Conservation (phyloP, 2,797 vertebrate species). For the Enteromius viviparus region DNA sequence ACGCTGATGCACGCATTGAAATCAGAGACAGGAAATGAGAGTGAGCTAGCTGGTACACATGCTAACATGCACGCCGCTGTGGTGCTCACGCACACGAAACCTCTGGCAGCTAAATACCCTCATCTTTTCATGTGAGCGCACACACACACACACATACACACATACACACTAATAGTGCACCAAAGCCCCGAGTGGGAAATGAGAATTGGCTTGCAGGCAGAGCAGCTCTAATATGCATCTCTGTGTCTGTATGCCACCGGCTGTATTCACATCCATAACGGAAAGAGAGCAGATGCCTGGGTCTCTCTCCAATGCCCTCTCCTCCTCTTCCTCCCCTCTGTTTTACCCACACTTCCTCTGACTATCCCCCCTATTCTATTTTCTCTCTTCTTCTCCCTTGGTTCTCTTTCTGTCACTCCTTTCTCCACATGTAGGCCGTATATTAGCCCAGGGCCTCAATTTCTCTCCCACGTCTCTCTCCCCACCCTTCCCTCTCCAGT, state of each 20-base stretch:
- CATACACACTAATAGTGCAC: slow-evolving; percentile 34
- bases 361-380: slow-evolving; percentile 14
- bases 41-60: slow-evolving; percentile 56
- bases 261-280: slow-evolving; percentile 58
- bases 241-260: slow-evolving; percentile 65
- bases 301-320: slow-evolving; percentile 62
- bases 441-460: slow-evolving; percentile 60
- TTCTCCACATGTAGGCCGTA: slow-evolving; percentile 65
- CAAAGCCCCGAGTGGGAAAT: slow-evolving; percentile 52
- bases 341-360: slow-evolving; percentile 54
- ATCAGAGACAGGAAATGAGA: slow-evolving; percentile 49
- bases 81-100: slow-evolving; percentile 50
- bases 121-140: slow-evolving; percentile 7
- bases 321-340: slow-evolving; percentile 43
- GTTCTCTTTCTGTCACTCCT: slow-evolving; percentile 55
- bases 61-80: slow-evolving; percentile 54
- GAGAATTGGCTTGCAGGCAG: slow-evolving; percentile 58
- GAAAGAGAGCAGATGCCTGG: slow-evolving; percentile 54
- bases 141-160: slow-evolving; percentile 12
- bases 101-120: slow-evolving; percentile 17
- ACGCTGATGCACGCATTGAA: slow-evolving; percentile 57
- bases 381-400: slow-evolving; percentile 47
- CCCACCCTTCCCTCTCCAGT: slow-evolving; percentile 26
- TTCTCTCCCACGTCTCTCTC: slow-evolving; percentile 41
- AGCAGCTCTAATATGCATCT: slow-evolving; percentile 57